phyloP scores from a whole-genome alignment of 2,113 vertebrate genomes.

The Oxygymnocypris stewartii region DNA sequence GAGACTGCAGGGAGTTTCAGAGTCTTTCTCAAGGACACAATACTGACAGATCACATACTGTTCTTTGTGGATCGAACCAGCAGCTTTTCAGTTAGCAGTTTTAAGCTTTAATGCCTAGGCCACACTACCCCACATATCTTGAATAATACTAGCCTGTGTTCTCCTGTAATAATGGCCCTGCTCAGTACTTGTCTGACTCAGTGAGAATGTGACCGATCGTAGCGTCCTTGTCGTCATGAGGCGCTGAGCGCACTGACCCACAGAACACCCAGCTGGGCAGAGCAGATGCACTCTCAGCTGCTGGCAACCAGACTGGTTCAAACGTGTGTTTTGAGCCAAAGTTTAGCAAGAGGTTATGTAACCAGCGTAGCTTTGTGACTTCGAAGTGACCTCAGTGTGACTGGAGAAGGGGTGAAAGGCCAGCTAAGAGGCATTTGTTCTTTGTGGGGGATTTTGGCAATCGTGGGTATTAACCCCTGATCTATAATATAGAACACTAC shows the following conservation, averaged over 20 bases:
- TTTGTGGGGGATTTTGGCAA: neutral
- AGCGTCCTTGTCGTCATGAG: conserved; percentile 13
- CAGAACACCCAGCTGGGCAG: conserved; percentile 22
- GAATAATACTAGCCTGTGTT: conserved; percentile 21
- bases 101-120: neutral
- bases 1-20: neutral
- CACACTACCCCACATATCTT: neutral
- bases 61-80: neutral
- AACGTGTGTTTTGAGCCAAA: conserved; percentile 8
- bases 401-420: neutral
- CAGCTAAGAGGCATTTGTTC: conserved; percentile 16
- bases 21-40: neutral
- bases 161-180: conserved; percentile 25
- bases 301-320: neutral
- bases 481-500: no score
- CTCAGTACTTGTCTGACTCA: conserved; percentile 38
- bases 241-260: neutral
- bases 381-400: conserved; percentile 10
- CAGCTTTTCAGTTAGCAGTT: neutral
- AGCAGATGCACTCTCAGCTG: conserved; percentile 31
- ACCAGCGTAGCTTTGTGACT: neutral
- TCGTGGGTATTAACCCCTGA: neutral
- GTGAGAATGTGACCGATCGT: conserved; percentile 28
- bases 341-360: conserved; percentile 12
- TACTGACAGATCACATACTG: neutral